Evolutionary conservation across 2,888 invertebrate genomes (phyloP).

Genomic region (Stegophylla sp.): DNA sequence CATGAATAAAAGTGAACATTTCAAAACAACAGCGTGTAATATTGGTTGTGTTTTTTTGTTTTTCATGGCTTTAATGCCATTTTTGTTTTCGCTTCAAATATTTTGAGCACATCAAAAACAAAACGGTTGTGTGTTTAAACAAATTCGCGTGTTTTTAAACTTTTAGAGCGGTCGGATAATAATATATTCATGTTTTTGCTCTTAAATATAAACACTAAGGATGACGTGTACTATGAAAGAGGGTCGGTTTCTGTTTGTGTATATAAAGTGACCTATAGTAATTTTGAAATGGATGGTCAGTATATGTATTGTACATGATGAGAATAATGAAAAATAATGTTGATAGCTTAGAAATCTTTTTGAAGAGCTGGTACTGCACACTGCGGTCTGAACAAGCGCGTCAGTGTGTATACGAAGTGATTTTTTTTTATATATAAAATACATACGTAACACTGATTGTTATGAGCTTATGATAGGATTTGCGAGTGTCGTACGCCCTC

Average conservation of each 20-base stretch:
- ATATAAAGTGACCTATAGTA: constrained; percentile 2
- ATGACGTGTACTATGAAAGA: not conserved
- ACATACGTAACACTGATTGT: no score
- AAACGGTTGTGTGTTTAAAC: no score
- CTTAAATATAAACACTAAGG: not conserved
- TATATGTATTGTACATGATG: no score
- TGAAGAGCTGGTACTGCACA: not conserved
- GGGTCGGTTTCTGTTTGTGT: constrained; percentile 9
- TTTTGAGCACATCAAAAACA: not conserved
- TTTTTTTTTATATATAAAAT: no score
- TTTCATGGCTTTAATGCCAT: no score
- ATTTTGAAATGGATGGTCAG: not conserved
- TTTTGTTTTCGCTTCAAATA: no score
- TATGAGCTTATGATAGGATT: no score
- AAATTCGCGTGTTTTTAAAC: no score
- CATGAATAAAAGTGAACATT: no score
- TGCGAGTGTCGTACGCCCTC: no score
- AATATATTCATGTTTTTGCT: not conserved
- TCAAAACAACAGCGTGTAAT: no score
- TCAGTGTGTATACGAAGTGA: not conserved
- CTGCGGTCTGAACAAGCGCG: not conserved
- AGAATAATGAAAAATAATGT: constrained; percentile 14
- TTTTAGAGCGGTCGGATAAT: not conserved
- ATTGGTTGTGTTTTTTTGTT: no score
- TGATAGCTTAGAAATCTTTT: not conserved